Evolutionary conservation across 2,113 vertebrate genomes (phyloP).

Genomic region (Willisornis vidua): DNA sequence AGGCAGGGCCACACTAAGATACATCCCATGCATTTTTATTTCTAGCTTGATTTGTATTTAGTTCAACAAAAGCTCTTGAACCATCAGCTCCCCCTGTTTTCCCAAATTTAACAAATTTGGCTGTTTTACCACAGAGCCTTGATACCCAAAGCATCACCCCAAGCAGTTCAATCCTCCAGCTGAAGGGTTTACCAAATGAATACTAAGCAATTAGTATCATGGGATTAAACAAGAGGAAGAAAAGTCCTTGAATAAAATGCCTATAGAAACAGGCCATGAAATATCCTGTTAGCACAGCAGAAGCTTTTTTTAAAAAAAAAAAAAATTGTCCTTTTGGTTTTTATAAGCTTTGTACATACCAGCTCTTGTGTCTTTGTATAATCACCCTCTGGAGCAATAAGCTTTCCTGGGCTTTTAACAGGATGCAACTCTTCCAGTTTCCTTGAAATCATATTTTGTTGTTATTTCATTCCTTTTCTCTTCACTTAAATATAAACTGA

Average conservation of each 20-base stretch:
- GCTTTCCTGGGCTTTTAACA: constrained; percentile 55
- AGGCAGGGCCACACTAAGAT: rapidly evolving
- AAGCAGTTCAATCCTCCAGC: not conserved
- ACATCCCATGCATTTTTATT: not conserved
- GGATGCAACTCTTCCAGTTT: constrained; percentile 63
- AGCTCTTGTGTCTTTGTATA: constrained; percentile 60
- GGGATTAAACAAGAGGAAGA: not conserved
- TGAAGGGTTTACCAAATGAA: not conserved
- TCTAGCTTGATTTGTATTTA: not conserved
- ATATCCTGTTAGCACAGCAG: not conserved
- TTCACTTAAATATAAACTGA: constrained; percentile 60
- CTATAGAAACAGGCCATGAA: not conserved
- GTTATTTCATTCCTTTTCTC: constrained; percentile 71
- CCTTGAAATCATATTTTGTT: constrained; percentile 66
- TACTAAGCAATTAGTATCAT: not conserved
- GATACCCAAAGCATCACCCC: not conserved
- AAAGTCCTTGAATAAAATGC: not conserved
- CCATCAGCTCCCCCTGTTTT: not conserved
- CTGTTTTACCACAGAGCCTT: not conserved
- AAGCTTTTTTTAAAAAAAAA: not conserved
- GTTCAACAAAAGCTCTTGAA: not conserved
- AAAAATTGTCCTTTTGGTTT: not conserved
- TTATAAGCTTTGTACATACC: not conserved
- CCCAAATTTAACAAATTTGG: not conserved
- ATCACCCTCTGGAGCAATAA: constrained; percentile 46